These are phyloP conservation scores for Pithys albifrons DNA, from an alignment of 2,113 vertebrate genomes.

Conservation along the genomic window DNA sequence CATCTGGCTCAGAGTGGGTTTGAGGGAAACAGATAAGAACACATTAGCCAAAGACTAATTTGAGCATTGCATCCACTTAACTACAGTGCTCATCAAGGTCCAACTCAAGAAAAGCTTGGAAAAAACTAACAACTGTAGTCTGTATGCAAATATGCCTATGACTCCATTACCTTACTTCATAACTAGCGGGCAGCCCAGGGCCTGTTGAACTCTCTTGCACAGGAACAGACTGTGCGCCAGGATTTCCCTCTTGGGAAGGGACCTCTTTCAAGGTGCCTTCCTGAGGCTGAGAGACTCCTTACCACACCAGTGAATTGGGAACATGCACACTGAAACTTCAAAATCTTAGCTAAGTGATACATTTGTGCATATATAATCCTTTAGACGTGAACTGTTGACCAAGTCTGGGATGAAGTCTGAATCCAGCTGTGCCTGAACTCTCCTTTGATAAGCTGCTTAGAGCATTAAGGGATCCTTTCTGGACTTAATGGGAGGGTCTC, in stretches of 20 bases:
- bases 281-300: background rate
- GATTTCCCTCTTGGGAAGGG: background rate
- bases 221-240: background rate
- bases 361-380: background rate
- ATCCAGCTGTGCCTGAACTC: background rate
- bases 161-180: background rate
- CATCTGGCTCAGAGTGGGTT: background rate
- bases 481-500: background rate
- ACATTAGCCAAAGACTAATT: background rate
- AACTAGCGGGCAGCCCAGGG: background rate
- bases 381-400: rapidly evolving
- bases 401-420: rapidly evolving
- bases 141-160: background rate
- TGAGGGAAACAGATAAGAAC: background rate
- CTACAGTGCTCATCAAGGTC: background rate
- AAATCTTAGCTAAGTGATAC: background rate
- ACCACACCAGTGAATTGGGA: background rate
- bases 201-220: background rate
- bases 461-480: background rate
- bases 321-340: background rate
- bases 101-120: background rate
- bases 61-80: background rate
- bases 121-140: background rate
- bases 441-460: background rate
- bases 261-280: background rate